phyloP scores from a whole-genome alignment of 2,888 invertebrate genomes.

The Rambutsinella grinnellia region DNA sequence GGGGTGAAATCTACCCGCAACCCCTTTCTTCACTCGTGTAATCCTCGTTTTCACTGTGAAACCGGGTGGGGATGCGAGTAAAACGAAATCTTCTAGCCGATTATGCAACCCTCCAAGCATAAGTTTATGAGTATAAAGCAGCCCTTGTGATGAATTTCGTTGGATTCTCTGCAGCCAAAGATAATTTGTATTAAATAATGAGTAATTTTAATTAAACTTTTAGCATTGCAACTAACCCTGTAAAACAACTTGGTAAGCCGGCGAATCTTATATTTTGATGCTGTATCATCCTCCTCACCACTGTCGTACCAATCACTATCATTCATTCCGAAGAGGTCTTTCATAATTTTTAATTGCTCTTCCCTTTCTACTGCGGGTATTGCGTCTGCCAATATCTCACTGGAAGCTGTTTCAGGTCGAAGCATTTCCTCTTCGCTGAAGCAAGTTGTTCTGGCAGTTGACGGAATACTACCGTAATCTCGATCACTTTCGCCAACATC shows the following conservation, averaged over 20 bases:
- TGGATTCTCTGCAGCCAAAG: constrained; percentile 16
- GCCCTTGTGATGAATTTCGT: constrained; percentile 10
- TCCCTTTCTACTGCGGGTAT: constrained; percentile 13
- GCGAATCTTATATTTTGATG: constrained; percentile 15
- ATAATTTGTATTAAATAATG: neutral
- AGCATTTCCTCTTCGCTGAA: constrained; percentile 8
- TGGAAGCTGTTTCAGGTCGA: constrained; percentile 33
- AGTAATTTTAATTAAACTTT: neutral
- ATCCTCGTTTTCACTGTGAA: constrained; percentile 95
- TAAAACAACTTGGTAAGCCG: constrained; percentile 36
- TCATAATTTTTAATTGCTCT: neutral
- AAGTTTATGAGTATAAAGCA: constrained; percentile 39
- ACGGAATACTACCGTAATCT: constrained; percentile 22
- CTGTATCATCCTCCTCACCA: neutral
- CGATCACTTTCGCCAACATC: constrained; percentile 30
- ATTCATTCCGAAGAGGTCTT: constrained; percentile 2
- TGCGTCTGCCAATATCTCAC: constrained; percentile 33
- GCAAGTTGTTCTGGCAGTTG: constrained; percentile 7
- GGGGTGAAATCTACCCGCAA: constrained; percentile 96
- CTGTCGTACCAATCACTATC: constrained; percentile 28
- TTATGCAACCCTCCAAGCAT: constrained; percentile 74
- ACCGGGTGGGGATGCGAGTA: constrained; percentile 91
- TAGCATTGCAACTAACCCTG: too few relatives aligned
- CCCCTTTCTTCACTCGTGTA: constrained; percentile 95
- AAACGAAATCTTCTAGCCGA: constrained; percentile 89